Base-by-base conservation (phyloP, 2,113 vertebrate genomes). In the Corythornis madagascariensis region DNA sequence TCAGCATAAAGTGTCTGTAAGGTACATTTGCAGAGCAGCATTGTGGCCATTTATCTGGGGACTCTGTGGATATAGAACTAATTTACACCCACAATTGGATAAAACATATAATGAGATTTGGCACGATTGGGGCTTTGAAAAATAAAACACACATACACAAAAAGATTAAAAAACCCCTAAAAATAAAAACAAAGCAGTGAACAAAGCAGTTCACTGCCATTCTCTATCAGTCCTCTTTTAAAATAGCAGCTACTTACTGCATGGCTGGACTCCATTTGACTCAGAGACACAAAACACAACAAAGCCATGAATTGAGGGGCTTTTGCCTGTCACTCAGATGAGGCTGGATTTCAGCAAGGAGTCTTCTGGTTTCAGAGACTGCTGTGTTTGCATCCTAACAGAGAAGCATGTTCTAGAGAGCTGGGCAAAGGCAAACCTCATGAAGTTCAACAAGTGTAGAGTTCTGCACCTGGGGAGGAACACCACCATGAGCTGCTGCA, bases 261-360 rank as follows among this genome's bases (percentile, higher is more conserved):
- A 9, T 22, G 55, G 15, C 10, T 70, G 42, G 25, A 42, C 13
- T 81, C 25, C 7, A 19, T 73, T 48, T 85, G 55, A 59, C 20
- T 83, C 8, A 66, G 16, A 70, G 60, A 29, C 2, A 2, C 1
- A 9, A 52, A 82, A 72, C 6, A 40, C 7, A 86, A 25, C 26
- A 63, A 47, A 71, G 0, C 4, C 6, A 13, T 21, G 2, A 8
- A 11, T 48, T 53, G 22, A 29, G 10, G 2, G 50, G 7, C 0
- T 18, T 92, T 84, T 75, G 11, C 12, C 29, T 31, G 0, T 57
- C 1, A 0, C 15, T 52, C 35, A 40, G 22, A 9, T 26, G 42
- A 33, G 10, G 25, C 1, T 72, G 48, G 28, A 78, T 69, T 86
- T 55, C 53, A 83, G 6, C 9, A 50, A 88, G 15, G 29, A 45